Conservation (phyloP, 2,113 vertebrate species). For the Pterocles gutturalis region DNA sequence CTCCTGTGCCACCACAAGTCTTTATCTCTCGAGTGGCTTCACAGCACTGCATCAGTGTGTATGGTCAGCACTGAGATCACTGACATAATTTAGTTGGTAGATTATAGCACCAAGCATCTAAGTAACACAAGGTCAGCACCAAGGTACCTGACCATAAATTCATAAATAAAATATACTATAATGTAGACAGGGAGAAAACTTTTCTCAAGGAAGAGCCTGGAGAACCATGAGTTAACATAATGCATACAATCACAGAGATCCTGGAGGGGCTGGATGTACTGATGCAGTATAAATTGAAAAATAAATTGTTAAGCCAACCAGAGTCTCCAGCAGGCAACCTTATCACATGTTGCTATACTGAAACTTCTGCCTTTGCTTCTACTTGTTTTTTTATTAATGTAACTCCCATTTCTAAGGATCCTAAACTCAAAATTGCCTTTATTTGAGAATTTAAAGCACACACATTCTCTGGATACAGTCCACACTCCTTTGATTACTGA, state of each 20-base stretch:
- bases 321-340: neutral
- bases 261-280: neutral
- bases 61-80: neutral
- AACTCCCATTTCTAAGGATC: neutral
- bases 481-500: neutral
- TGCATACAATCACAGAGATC: neutral
- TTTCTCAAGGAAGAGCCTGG: neutral
- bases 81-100: neutral
- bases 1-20: neutral
- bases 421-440: neutral
- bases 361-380: neutral
- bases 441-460: neutral
- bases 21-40: neutral
- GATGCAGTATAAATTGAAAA: neutral
- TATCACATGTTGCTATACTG: neutral
- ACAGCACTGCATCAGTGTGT: neutral
- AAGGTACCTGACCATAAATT: neutral
- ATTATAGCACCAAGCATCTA: neutral
- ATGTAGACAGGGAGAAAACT: neutral
- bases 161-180: neutral
- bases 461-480: neutral
- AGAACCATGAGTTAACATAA: neutral
- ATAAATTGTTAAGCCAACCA: neutral
- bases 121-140: neutral
- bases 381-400: neutral